Conservation (phyloP, 2,888 invertebrate genomes). For the Cosmorhoe ocellata region DNA sequence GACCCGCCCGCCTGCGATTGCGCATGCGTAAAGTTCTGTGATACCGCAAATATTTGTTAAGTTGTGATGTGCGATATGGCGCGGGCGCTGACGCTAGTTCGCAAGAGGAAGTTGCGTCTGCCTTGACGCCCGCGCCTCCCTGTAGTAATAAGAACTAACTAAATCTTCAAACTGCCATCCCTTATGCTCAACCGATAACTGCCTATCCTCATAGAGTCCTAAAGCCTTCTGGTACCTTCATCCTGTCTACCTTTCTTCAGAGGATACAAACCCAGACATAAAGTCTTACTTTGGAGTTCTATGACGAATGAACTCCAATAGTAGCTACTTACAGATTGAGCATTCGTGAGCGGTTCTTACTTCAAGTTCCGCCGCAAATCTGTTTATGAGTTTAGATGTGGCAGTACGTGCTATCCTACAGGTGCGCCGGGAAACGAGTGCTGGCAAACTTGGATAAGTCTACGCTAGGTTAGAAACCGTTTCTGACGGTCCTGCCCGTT, state of each 20-base stretch:
- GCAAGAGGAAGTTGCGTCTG: constrained; percentile 64
- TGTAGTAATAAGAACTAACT: constrained; percentile 68
- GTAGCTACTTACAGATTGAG: constrained; percentile 19
- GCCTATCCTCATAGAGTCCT: constrained; percentile 64
- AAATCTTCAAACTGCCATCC: constrained; percentile 71
- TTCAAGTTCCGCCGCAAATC: constrained; percentile 45
- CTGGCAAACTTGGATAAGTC: constrained; percentile 49
- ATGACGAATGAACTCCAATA: constrained; percentile 40
- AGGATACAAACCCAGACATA: constrained; percentile 43
- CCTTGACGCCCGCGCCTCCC: constrained; percentile 74
- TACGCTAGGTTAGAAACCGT: constrained; percentile 64
- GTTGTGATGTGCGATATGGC: constrained; percentile 82
- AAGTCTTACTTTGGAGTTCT: constrained; percentile 42
- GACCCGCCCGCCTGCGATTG: constrained; percentile 80
- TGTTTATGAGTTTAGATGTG: constrained; percentile 47
- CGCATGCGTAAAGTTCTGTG: constrained; percentile 84
- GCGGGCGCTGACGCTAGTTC: constrained; percentile 73
- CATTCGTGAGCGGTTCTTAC: constrained; percentile 47
- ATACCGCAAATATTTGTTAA: constrained; percentile 87
- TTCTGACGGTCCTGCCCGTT: constrained; percentile 55
- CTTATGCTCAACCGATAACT: constrained; percentile 69
- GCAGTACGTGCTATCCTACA: constrained; percentile 54
- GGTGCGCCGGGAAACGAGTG: constrained; percentile 40
- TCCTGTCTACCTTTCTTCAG: constrained; percentile 55
- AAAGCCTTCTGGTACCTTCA: constrained; percentile 52